Evolutionary conservation across 2,888 invertebrate species (phyloP).

Genomic region (Amphipyra tragopoginis): DNA sequence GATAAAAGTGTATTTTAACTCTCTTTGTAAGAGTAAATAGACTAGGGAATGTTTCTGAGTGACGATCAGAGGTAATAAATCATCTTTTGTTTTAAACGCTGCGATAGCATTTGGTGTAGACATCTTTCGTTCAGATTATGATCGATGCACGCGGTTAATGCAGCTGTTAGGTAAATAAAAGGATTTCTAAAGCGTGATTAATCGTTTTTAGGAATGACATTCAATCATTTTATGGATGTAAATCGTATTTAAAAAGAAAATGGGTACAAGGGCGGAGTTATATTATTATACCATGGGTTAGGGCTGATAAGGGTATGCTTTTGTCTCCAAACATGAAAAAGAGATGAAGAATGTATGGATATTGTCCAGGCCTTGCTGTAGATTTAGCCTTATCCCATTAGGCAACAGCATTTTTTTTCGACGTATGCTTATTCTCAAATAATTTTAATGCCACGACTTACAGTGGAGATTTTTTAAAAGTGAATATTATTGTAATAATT

Average conservation of each 20-base stretch:
- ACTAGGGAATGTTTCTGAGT: constrained; percentile 19
- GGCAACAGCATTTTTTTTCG: too few species aligned
- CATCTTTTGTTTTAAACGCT: constrained; percentile 67
- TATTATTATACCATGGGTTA: too few species aligned
- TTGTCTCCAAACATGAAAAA: too few species aligned
- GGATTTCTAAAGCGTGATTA: constrained; percentile 7
- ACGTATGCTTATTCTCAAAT: too few species aligned
- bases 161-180: constrained; percentile 23
- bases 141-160: constrained; percentile 59
- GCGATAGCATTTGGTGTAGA: constrained; percentile 43
- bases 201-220: neutral
- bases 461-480: too few species aligned
- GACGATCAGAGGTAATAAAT: constrained; percentile 61
- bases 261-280: too few species aligned
- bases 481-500: too few species aligned
- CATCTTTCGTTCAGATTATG: constrained; percentile 53
- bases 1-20: constrained; percentile 10
- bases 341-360: too few species aligned
- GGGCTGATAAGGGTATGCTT: too few species aligned
- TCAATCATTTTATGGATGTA: constrained; percentile 14
- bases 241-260: neutral
- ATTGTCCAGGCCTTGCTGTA: too few species aligned
- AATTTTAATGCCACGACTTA: too few species aligned
- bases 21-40: constrained; percentile 14
- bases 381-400: too few species aligned